Percentiles rank a stretch among this genome's conserved stretches.
Evolutionary conservation across 2,888 invertebrate genomes (phyloP).

Genomic region (Julus scanicus): DNA sequence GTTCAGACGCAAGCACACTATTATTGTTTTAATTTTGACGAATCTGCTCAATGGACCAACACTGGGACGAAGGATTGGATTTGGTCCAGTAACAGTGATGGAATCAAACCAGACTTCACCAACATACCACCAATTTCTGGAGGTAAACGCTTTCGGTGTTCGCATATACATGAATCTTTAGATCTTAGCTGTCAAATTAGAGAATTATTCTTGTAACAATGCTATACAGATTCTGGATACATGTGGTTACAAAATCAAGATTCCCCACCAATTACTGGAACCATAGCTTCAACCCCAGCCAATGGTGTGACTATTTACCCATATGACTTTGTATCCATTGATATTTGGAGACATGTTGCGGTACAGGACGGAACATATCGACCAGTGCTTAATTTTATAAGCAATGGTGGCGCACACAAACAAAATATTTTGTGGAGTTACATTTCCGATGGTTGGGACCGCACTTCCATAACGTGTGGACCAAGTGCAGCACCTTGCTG

Average conservation of each 20-base stretch:
- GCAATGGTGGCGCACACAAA: constrained; percentile 7
- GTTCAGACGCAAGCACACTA: not conserved
- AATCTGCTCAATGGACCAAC: not conserved
- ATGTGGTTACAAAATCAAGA: constrained; percentile 8
- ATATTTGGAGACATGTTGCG: not conserved
- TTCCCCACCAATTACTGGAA: constrained; percentile 9
- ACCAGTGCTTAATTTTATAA: constrained; percentile 1
- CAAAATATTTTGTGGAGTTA: constrained; percentile 34
- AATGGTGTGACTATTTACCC: not conserved
- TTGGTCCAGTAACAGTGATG: not conserved
- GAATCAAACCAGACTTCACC: not conserved
- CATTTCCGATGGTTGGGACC: not conserved
- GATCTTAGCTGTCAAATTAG: not conserved
- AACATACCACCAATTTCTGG: not conserved
- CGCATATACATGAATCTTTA: not conserved
- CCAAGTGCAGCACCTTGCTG: not conserved
- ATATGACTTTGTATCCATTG: not conserved
- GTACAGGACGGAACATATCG: not conserved
- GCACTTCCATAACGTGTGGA: not conserved
- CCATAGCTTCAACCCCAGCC: not conserved
- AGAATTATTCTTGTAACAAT: not conserved
- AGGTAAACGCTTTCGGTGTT: not conserved
- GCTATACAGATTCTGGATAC: not conserved
- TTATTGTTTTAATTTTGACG: not conserved
- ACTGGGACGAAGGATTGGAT: not conserved